phyloP scores from a whole-genome alignment of 2,113 vertebrate genomes.

The Dasyurus viverrinus region DNA sequence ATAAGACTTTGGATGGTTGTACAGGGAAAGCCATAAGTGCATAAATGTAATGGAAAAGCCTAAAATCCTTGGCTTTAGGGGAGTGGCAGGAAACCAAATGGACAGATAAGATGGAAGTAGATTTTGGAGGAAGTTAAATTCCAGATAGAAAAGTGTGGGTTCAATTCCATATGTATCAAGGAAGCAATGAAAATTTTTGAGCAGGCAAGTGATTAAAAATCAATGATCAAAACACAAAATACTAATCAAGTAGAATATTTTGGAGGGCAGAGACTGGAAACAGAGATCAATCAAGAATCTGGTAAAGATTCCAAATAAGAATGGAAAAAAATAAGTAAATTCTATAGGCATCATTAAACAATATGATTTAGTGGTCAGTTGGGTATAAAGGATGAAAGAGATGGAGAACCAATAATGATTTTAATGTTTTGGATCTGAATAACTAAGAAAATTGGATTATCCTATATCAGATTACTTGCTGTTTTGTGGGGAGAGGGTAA shows the following conservation, averaged over 20 bases:
- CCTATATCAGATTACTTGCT: no score
- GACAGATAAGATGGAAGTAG: not conserved
- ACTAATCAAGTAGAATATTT: not conserved
- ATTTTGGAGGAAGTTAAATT: not conserved
- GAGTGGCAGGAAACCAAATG: not conserved
- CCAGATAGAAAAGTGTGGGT: not conserved
- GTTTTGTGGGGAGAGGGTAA: no score
- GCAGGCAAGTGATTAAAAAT: not conserved
- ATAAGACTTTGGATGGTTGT: conserved; percentile 2
- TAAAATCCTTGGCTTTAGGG: conserved; percentile 8
- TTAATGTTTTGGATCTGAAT: not conserved
- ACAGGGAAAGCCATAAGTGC: not conserved
- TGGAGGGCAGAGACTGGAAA: conserved; percentile 17
- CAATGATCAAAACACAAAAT: not conserved
- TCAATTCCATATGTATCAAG: conserved; percentile 18
- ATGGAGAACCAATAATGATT: not conserved
- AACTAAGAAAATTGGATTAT: not conserved
- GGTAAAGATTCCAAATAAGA: conserved; percentile 34
- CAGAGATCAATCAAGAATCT: conserved; percentile 8
- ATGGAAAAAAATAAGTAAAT: conserved; percentile 12
- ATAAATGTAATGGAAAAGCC: not conserved
- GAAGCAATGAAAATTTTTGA: conserved; percentile 9
- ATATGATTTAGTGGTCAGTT: not conserved
- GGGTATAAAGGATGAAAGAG: not conserved
- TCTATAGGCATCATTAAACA: not conserved